phyloP scores from a whole-genome alignment of 1,140 invertebrate genomes.

The Hypsibius dujardini region DNA sequence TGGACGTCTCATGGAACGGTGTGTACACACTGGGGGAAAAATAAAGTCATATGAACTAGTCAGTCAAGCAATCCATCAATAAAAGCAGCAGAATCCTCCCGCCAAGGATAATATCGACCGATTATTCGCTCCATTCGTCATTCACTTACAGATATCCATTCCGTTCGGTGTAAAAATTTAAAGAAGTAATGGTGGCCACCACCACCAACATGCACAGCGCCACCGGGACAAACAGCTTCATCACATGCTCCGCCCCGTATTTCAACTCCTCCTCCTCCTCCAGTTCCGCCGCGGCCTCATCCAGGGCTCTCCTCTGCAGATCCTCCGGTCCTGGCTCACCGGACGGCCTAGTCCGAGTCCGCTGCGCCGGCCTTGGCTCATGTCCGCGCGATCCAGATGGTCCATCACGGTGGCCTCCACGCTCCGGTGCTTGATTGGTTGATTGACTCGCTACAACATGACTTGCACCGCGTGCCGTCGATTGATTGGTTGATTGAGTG shows the following conservation, averaged over 20 bases:
- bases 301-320: neutral
- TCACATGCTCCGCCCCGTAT: conserved; percentile 94
- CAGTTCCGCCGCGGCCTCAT: conserved; percentile 25
- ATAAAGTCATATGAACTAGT: conserved; percentile 17
- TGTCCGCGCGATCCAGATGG: too few species aligned
- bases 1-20: conserved; percentile 80
- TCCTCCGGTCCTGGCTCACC: too few species aligned
- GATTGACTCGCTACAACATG: too few species aligned
- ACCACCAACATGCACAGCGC: conserved; percentile 93
- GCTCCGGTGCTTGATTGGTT: too few species aligned
- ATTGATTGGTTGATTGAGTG: too few species aligned
- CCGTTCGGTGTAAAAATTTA: conserved; percentile 77
- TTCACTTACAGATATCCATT: conserved; percentile 72
- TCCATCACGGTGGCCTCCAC: too few species aligned
- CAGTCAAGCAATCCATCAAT: too few species aligned
- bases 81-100: too few species aligned
- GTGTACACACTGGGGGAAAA: conserved; percentile 62
- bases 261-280: conserved; percentile 80
- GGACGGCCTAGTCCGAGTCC: too few species aligned
- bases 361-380: too few species aligned
- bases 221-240: conserved; percentile 90
- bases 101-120: too few species aligned
- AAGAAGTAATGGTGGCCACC: conserved; percentile 79
- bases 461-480: too few species aligned
- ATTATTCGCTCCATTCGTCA: neutral